Conservation (phyloP, 2,888 invertebrate genomes). For the Corythucha ciliata region DNA sequence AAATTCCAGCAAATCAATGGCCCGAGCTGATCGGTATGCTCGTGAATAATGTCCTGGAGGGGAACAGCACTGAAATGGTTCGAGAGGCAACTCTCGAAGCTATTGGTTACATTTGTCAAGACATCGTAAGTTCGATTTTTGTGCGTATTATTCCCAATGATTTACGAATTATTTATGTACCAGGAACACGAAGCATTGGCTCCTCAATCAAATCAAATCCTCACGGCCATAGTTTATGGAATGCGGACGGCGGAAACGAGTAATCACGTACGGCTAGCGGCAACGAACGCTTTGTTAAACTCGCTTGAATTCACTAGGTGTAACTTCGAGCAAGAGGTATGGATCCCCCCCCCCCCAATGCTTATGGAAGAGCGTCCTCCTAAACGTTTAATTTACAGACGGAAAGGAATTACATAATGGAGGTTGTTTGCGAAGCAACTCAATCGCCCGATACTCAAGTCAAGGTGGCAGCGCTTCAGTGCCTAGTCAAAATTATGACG, state of each 20-base stretch:
- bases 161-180: not conserved
- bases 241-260: conserved; percentile 93
- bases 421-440: conserved; percentile 98
- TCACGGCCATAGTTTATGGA: conserved; percentile 97
- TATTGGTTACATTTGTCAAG: conserved; percentile 98
- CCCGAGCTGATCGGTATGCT: conserved; percentile 76
- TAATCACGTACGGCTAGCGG: conserved; percentile 88
- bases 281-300: conserved; percentile 91
- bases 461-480: conserved; percentile 93
- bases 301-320: conserved; percentile 97
- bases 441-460: conserved; percentile 86
- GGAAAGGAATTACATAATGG: conserved; percentile 98
- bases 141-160: not conserved
- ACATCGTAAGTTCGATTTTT: conserved; percentile 53
- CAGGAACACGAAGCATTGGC: conserved; percentile 80
- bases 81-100: conserved; percentile 96
- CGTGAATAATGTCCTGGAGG: conserved; percentile 82
- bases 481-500: conserved; percentile 95
- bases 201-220: conserved; percentile 86
- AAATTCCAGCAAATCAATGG: conserved; percentile 89
- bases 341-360: conserved; percentile 26
- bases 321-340: conserved; percentile 90
- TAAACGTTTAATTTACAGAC: conserved; percentile 44
- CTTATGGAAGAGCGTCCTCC: not conserved
- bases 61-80: conserved; percentile 80